Evolutionary conservation across 2,797 vertebrate genomes (phyloP).

Genomic region (Agapornis canus): DNA sequence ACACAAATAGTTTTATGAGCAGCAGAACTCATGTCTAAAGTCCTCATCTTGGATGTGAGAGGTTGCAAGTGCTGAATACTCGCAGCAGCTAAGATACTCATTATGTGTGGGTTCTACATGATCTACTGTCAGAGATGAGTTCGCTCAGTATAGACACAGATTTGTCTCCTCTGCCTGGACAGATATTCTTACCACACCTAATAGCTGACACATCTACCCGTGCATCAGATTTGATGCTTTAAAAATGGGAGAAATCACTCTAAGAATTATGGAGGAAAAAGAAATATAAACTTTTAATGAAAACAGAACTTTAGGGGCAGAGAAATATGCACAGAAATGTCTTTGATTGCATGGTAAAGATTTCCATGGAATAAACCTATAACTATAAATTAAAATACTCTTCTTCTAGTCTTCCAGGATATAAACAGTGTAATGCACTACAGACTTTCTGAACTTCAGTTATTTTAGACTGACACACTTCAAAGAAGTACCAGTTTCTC

Average conservation of each 20-base stretch:
- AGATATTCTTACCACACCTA: not conserved
- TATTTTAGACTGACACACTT: not conserved
- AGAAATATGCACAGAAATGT: not conserved
- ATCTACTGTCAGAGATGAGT: not conserved
- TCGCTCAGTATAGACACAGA: not conserved
- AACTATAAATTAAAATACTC: not conserved
- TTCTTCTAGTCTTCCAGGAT: not conserved
- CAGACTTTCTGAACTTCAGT: not conserved
- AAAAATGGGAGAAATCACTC: not conserved
- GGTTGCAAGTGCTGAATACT: not conserved
- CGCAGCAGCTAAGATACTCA: not conserved
- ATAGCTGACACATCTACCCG: not conserved
- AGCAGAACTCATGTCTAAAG: not conserved
- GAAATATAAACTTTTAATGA: not conserved
- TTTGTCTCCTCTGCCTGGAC: not conserved
- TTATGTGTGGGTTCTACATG: not conserved
- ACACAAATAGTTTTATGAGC: not conserved
- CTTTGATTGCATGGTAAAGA: not conserved
- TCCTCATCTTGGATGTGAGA: not conserved
- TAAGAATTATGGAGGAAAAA: not conserved
- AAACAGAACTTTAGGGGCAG: not conserved
- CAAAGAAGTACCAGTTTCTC: conserved; percentile 30
- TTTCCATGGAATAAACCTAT: not conserved
- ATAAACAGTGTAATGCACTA: not conserved
- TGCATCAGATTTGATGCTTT: not conserved